Evolutionary conservation across 2,888 invertebrate genomes (phyloP).

Genomic region (Scaptomyza tumidula): DNA sequence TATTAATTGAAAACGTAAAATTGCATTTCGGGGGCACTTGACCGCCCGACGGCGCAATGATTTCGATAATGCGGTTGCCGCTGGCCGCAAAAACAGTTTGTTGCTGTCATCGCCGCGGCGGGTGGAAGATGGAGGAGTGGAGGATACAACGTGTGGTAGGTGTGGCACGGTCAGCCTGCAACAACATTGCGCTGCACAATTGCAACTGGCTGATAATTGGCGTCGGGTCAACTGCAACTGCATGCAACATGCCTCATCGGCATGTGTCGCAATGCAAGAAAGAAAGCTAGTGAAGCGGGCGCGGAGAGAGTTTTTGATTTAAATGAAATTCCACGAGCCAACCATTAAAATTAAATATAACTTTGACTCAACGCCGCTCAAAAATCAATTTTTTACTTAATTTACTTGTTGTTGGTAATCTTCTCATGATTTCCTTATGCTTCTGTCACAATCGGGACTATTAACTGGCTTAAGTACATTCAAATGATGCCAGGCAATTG

Average conservation of each 20-base stretch:
- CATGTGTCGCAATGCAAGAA: conserved; percentile 23
- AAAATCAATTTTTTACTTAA: conserved; percentile 34
- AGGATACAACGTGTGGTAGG: conserved; percentile 3
- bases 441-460: not conserved
- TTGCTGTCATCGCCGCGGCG: conserved; percentile 64
- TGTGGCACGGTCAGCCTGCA: conserved; percentile 21
- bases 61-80: conserved; percentile 77
- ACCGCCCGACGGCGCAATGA: conserved; percentile 66
- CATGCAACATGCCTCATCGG: conserved; percentile 38
- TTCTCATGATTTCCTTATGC: not conserved
- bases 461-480: not conserved
- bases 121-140: not conserved
- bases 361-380: conserved; percentile 47
- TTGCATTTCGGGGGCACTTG: conserved; percentile 65
- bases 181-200: conserved; percentile 32
- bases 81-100: conserved; percentile 77
- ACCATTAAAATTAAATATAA: conserved; percentile 69
- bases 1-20: conserved; percentile 79
- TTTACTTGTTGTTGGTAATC: conserved; percentile 3
- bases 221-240: conserved; percentile 60
- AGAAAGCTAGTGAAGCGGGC: not conserved
- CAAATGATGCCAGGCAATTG: not conserved
- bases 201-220: conserved; percentile 67
- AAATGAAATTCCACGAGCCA: conserved; percentile 32
- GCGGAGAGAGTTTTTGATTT: not conserved